Evolutionary conservation across 2,113 vertebrate genomes (phyloP), one percentile per base, ranked within the genome.

Genomic region (Ageneiosus marmoratus): DNA sequence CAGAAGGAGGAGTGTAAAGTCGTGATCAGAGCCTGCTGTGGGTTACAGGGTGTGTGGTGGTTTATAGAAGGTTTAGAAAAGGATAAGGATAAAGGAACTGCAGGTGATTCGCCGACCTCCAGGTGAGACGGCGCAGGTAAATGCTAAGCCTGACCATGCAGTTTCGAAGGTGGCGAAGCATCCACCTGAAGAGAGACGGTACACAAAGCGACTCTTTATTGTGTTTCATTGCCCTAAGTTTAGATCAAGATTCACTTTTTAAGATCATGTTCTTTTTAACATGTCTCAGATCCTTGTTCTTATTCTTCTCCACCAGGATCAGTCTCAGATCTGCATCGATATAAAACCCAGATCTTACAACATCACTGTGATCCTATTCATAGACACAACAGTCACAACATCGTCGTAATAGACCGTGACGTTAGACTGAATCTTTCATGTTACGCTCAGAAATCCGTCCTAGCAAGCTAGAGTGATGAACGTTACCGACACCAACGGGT

Each of bases 191-290:
- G n/a, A 77, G 22, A 60, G 12, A 16, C 22, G 6, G 88, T 89
- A 87, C 87, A 16, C 73, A 86, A 82, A 86, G 88, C 37, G 84
- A 86, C 89, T 92, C 88, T 51, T 91, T 92, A 89, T 91, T 88
- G 88, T 90, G 91, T 92, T 90, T 83, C 88, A 24, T 32, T 70
- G 3, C 20, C 32, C 51, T 60, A 55, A 2, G 29, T 79, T 48
- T n/a, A 77, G 3, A 77, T 77, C 51, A 37, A 3, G 7, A 11
- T 55, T 53, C 18, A 20, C 9, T 58, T 58, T n/a, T 58, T 10
- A 58, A 74, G 6, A 50, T 50, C 46, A 15, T 16, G 44, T 75
- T 77, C 34, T 67, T 37, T 37, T 67, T 10, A 63, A 32, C 3
- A 55, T 53, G 13, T 5, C 76, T 78, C 55, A 62, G 55, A 62